A percentile compares a stretch with the other conserved stretches of the same genome.
Conservation (phyloP, 2,113 vertebrate genomes). For the Scomber colias region DNA sequence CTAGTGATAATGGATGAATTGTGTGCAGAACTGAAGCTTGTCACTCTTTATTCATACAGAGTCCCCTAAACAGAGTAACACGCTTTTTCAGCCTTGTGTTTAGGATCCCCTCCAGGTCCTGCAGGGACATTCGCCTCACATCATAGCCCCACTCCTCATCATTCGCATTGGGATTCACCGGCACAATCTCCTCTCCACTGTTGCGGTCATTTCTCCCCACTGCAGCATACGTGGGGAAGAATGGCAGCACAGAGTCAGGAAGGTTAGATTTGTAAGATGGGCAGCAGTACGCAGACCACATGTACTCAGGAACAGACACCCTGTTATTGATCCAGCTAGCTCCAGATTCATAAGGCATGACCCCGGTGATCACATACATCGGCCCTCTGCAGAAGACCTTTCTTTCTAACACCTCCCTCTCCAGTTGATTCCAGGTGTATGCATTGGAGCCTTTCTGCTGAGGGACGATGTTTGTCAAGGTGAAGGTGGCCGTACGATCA, state of each 20-base stretch:
- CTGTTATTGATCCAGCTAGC: slow-evolving; percentile 60
- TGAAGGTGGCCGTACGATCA: slow-evolving; percentile 83
- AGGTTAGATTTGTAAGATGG: slow-evolving; percentile 53
- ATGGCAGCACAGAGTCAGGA: background rate
- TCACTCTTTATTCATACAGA: slow-evolving; percentile 42
- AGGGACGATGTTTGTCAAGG: slow-evolving; percentile 87
- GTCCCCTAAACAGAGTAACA: slow-evolving; percentile 64
- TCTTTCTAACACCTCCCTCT: slow-evolving; percentile 45
- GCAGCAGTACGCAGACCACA: slow-evolving; percentile 84
- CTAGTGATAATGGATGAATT: no score
- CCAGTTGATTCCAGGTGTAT: slow-evolving; percentile 79
- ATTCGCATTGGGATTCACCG: slow-evolving; percentile 33
- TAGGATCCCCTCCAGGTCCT: slow-evolving; percentile 68
- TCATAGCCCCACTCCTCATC: slow-evolving; percentile 62
- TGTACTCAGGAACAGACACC: slow-evolving; percentile 79
- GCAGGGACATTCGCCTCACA: slow-evolving; percentile 68
- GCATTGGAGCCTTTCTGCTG: slow-evolving; percentile 81
- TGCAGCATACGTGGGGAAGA: slow-evolving; percentile 75
- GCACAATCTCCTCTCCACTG: slow-evolving; percentile 75
- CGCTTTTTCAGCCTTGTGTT: slow-evolving; percentile 38
- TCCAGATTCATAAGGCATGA: slow-evolving; percentile 58
- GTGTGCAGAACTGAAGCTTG: no score
- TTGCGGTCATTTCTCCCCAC: slow-evolving; percentile 72
- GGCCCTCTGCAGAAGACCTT: slow-evolving; percentile 47
- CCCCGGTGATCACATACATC: slow-evolving; percentile 76